Conservation (phyloP, 2,888 invertebrate species). For the Tanypteryx hageni region DNA sequence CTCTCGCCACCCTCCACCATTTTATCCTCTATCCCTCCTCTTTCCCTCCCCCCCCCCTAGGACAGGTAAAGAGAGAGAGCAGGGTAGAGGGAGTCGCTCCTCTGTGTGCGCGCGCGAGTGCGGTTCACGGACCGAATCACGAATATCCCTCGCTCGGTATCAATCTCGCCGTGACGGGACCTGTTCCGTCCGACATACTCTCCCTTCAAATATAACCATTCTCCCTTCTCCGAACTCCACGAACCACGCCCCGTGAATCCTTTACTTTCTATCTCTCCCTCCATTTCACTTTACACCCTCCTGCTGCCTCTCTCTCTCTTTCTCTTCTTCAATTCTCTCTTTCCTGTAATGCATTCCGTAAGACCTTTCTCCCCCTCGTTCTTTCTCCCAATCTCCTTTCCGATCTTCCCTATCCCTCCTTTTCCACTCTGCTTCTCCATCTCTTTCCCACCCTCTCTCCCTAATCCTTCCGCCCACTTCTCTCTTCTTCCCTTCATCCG, state of each 20-base stretch:
- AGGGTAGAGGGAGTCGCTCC: neutral
- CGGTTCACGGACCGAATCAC: slow-evolving; percentile 31
- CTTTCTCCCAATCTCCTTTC: neutral
- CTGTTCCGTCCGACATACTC: slow-evolving; percentile 23
- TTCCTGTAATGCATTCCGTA: neutral
- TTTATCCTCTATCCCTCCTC: neutral
- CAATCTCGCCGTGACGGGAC: slow-evolving; percentile 32
- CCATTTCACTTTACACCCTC: neutral
- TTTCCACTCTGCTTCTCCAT: neutral
- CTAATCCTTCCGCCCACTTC: neutral
- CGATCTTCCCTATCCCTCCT: neutral
- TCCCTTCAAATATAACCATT: neutral
- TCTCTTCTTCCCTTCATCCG: neutral
- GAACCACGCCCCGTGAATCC: slow-evolving; percentile 35
- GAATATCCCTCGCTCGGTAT: slow-evolving; percentile 28
- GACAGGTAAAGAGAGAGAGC: neutral
- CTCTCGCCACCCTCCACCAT: neutral
- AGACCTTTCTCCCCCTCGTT: neutral
- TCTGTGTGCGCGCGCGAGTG: neutral
- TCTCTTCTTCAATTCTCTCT: neutral
- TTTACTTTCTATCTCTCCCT: neutral
- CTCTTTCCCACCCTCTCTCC: neutral
- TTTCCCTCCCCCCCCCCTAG: neutral
- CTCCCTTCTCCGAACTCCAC: neutral
- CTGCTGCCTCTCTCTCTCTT: no score